phyloP scores from a whole-genome alignment of 2,797 vertebrate species.

The Heteromormyrus szaboi region DNA sequence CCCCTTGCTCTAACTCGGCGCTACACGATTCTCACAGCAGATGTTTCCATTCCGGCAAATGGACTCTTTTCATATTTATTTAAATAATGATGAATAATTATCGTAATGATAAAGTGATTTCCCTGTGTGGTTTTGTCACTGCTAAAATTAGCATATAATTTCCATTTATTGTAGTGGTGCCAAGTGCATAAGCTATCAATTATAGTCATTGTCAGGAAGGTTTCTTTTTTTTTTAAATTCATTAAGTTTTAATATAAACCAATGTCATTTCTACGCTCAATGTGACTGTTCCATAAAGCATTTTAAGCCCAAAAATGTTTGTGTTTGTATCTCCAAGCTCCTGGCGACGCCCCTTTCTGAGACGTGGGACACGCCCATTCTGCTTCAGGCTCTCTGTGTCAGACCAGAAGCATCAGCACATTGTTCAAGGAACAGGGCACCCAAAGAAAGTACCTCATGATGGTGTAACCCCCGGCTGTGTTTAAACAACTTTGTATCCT shows the following conservation, averaged over 20 bases:
- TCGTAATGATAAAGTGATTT: constrained; percentile 5
- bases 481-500: background rate
- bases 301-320: background rate
- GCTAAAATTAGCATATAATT: constrained; percentile 1
- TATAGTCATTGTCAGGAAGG: background rate
- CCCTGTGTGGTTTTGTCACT: constrained; percentile 5
- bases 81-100: constrained; percentile 15
- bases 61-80: constrained; percentile 6
- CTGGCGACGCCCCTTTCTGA: background rate
- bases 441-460: background rate
- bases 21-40: background rate
- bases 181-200: background rate
- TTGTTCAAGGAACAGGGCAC: background rate
- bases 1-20: background rate
- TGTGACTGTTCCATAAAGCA: background rate
- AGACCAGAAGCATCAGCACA: background rate
- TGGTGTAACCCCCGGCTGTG: background rate
- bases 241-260: background rate
- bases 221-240: background rate
- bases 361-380: background rate
- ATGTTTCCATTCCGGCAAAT: background rate
- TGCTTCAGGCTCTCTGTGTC: background rate
- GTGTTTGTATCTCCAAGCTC: background rate
- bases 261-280: background rate
- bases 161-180: background rate